Percentiles rank a stretch among this genome's conserved stretches.
These are phyloP conservation scores for Matsumyia berberina DNA, from an alignment of 2,888 invertebrate genomes.

Conservation along the genomic window DNA sequence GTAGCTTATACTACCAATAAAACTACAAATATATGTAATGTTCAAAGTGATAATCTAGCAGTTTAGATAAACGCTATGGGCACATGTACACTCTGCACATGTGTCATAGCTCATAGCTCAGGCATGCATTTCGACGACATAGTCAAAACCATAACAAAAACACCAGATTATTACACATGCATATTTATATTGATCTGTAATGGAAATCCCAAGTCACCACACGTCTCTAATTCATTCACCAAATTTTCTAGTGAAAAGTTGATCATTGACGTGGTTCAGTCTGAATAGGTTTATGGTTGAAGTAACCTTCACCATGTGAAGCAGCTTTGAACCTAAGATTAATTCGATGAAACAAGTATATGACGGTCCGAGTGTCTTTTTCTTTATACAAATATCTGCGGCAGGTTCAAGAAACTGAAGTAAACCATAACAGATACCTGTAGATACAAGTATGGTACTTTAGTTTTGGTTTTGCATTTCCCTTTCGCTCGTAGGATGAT, in stretches of 20 bases:
- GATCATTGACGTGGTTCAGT: neutral
- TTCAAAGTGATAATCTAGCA: too few relatives aligned
- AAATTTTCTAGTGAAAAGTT: conserved; percentile 15
- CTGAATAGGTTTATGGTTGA: conserved; percentile 18
- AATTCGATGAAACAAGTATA: conserved; percentile 33
- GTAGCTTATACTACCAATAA: too few relatives aligned
- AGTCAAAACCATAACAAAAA: neutral
- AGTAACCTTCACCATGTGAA: conserved; percentile 55
- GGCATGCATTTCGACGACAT: too few relatives aligned
- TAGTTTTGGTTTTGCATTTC: conserved; percentile 6
- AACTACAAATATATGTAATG: too few relatives aligned
- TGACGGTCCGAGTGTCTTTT: conserved; percentile 9
- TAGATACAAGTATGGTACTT: too few relatives aligned
- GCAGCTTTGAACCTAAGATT: conserved; percentile 21
- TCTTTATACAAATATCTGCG: neutral
- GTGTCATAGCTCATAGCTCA: too few relatives aligned
- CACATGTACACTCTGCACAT: too few relatives aligned
- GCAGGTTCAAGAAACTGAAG: conserved; percentile 40
- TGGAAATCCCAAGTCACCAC: conserved; percentile 22
- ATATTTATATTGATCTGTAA: neutral
- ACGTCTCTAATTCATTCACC: neutral
- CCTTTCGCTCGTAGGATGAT: conserved; percentile 5
- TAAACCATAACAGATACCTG: conserved; percentile 17
- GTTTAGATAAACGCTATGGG: too few relatives aligned
- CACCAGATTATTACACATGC: neutral